Percentiles rank a stretch among this genome's conserved stretches.
Conservation (phyloP, 2,888 invertebrate species). For the Ichneumoninae sp. region DNA sequence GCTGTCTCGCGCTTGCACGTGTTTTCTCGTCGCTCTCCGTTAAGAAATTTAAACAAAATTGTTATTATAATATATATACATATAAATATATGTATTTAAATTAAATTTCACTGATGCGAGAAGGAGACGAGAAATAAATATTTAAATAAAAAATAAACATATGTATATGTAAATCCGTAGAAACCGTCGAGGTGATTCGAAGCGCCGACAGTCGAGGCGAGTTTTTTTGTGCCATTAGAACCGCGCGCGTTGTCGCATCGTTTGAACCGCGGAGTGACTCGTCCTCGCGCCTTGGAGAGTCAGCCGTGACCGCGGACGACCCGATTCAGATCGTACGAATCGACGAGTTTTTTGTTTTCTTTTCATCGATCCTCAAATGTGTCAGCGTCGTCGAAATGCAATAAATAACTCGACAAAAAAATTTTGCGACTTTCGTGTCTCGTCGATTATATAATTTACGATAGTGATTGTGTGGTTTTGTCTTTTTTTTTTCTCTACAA, state of each 20-base stretch:
- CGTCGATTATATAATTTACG: neutral
- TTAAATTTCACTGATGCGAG: neutral
- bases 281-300: slow-evolving; percentile 23
- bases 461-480: slow-evolving; percentile 7
- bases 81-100: slow-evolving; percentile 3
- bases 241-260: slow-evolving; percentile 53
- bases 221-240: slow-evolving; percentile 60
- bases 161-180: too few relatives aligned
- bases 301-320: slow-evolving; percentile 49
- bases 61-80: neutral
- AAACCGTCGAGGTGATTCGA: neutral
- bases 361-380: too few relatives aligned
- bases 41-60: slow-evolving; percentile 48
- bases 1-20: slow-evolving; percentile 84
- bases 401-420: too few relatives aligned
- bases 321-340: slow-evolving; percentile 17
- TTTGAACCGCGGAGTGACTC: slow-evolving; percentile 59
- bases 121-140: slow-evolving; percentile 16
- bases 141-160: neutral
- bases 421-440: neutral
- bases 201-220: slow-evolving; percentile 54
- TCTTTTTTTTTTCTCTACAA: neutral
- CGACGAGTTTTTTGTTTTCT: neutral
- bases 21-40: slow-evolving; percentile 77
- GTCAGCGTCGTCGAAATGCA: too few relatives aligned